Evolutionary conservation across 2,888 invertebrate genomes (phyloP), one percentile per base, ranked within the genome.

Genomic region (Sycophila texana): DNA sequence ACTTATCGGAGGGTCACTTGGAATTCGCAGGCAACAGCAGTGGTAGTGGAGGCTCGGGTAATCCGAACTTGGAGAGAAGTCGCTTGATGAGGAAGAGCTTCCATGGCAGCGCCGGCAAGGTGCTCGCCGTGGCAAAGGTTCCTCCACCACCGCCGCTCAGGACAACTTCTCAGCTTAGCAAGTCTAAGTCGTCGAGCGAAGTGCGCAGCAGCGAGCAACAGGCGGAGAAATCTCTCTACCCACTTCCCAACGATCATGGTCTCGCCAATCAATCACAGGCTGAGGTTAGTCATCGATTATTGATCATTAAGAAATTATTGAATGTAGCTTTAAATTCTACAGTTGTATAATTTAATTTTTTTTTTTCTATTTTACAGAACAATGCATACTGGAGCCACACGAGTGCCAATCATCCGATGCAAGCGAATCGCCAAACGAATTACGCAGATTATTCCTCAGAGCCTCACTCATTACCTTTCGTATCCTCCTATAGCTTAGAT

Each of bases 11-110:
- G 90, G 97, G 97, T 0, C 96, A 97, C 89, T 92, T 97, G 79
- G 97, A 97, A 86, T 96, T 95, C 93, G 26, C 82, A 71, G 93
- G 93, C 51, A 82, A 75, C n/a, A 81, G 81, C 16, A 86, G 66
- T 77, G 81, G 82, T 4, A 90, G 89, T 71, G 92, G 93, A 18
- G 92, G 91, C 79, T 93, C 93, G 51, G 93, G 95, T 49, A 96
- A 96, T 90, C 96, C 96, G 0, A 96, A 96, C 89, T 92, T 97
- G 74, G 96, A 97, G 88, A 93, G 96, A 82, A 96, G 96, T 90
- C 95, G 95, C 86, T 91, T 97, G 79, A 97, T 97, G 96, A 92
- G 96, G 84, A 97, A 97, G 88, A 96, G 96, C 89, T 96, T 96
- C 89, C 96, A 96, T 86, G 95, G 96, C 60, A 96, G 96, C 87